Conservation (phyloP, 2,797 vertebrate species). For the Channa striata region DNA sequence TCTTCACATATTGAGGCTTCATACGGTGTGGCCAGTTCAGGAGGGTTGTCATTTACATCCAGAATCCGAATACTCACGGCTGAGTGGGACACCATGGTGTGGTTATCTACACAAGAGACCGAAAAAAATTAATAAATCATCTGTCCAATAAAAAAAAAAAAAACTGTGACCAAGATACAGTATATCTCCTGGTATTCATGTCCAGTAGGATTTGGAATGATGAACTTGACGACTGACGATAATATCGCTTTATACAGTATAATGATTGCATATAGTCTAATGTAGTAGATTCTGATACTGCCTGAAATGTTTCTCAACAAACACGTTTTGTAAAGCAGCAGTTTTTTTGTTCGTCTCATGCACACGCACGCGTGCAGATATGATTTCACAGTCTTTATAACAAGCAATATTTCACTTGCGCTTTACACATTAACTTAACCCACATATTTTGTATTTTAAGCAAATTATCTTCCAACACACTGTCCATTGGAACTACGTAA, state of each 20-base stretch:
- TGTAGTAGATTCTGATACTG: slow-evolving; percentile 14
- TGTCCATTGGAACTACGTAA: slow-evolving; percentile 2
- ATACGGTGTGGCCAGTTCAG: slow-evolving; percentile 93
- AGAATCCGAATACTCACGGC: slow-evolving; percentile 95
- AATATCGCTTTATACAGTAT: neutral
- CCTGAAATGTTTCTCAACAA: too few species aligned
- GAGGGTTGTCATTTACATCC: slow-evolving; percentile 98
- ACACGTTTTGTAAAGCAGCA: neutral
- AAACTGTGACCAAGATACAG: neutral
- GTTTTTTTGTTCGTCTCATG: slow-evolving; percentile 11
- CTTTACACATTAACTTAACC: slow-evolving; percentile 6
- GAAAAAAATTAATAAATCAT: slow-evolving; percentile 13
- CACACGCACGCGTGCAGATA: neutral
- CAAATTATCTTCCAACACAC: neutral
- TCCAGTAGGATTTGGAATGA: neutral
- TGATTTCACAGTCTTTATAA: slow-evolving; percentile 5
- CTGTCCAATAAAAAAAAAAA: neutral
- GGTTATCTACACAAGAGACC: slow-evolving; percentile 87
- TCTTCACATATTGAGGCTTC: slow-evolving; percentile 97
- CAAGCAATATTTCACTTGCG: neutral
- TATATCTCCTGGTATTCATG: neutral
- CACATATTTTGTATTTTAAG: slow-evolving; percentile 7
- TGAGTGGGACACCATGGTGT: slow-evolving; percentile 88
- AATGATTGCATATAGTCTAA: too few species aligned
- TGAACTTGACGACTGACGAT: neutral